Evolutionary conservation across 1,140 invertebrate species (phyloP).

Genomic region (Streblospio benedicti): DNA sequence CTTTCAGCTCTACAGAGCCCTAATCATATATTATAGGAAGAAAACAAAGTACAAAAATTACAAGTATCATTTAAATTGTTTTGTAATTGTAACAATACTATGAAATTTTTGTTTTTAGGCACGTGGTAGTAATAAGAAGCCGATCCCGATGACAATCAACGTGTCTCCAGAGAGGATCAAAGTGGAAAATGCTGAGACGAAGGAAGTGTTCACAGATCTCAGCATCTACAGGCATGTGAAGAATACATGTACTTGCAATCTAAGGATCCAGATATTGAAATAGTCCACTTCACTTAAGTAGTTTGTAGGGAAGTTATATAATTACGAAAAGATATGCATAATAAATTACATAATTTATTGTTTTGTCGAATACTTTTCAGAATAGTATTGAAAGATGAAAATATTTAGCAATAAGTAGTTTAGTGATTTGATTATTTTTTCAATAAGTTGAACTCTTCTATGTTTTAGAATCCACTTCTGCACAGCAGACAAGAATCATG

Average conservation of each 20-base stretch:
- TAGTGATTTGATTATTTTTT: background rate
- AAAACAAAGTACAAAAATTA: too few species aligned
- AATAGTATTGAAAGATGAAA: too few species aligned
- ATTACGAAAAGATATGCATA: too few species aligned
- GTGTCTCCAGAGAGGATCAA: slow-evolving; percentile 66
- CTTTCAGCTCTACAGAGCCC: too few species aligned
- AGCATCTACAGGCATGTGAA: slow-evolving; percentile 68
- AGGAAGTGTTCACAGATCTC: slow-evolving; percentile 63
- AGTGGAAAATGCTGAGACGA: slow-evolving; percentile 60
- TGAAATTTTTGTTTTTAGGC: slow-evolving; percentile 49
- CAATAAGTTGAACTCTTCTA: slow-evolving; percentile 7
- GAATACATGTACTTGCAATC: background rate
- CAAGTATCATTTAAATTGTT: background rate
- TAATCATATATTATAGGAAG: too few species aligned
- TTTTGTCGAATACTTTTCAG: too few species aligned
- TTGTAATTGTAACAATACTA: slow-evolving; percentile 4
- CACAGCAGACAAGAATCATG: slow-evolving; percentile 71
- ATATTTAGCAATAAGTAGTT: too few species aligned
- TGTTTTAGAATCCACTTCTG: slow-evolving; percentile 76
- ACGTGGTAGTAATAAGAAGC: slow-evolving; percentile 59
- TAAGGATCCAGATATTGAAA: background rate
- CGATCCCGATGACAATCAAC: slow-evolving; percentile 61
- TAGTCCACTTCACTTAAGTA: too few species aligned
- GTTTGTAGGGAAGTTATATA: too few species aligned
- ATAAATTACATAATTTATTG: too few species aligned